These are phyloP conservation scores for Poicephalus meyeri DNA, from an alignment of 2,113 vertebrate species.

Conservation along the genomic window DNA sequence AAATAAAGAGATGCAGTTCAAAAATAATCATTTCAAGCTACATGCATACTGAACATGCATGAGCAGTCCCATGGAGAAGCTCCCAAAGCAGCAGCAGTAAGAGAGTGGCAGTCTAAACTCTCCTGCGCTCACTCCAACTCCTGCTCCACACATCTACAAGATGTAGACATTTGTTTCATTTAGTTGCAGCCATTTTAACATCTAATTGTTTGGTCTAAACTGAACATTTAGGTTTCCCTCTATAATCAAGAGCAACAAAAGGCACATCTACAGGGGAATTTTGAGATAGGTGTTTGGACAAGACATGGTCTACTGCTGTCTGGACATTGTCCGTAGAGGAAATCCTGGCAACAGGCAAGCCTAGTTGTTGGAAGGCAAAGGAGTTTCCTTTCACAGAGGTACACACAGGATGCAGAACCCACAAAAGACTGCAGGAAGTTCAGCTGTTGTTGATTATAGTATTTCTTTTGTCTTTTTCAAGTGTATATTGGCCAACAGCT, in stretches of 20 bases:
- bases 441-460: not conserved
- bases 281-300: not conserved
- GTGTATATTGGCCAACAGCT: not conserved
- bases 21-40: not conserved
- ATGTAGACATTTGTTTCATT: not conserved
- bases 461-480: not conserved
- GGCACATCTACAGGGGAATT: not conserved
- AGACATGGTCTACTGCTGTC: not conserved
- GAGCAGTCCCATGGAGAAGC: not conserved
- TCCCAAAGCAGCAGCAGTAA: not conserved
- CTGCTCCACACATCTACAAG: not conserved
- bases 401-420: not conserved
- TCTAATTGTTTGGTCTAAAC: not conserved
- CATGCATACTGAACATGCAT: not conserved
- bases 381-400: not conserved
- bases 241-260: not conserved
- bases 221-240: not conserved
- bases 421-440: not conserved
- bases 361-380: not conserved
- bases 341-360: not conserved
- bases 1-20: not conserved
- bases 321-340: not conserved
- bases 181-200: not conserved
- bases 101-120: not conserved
- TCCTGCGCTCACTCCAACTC: not conserved